phyloP scores from a whole-genome alignment of 2,113 vertebrate genomes.

The Dromaius novaehollandiae region DNA sequence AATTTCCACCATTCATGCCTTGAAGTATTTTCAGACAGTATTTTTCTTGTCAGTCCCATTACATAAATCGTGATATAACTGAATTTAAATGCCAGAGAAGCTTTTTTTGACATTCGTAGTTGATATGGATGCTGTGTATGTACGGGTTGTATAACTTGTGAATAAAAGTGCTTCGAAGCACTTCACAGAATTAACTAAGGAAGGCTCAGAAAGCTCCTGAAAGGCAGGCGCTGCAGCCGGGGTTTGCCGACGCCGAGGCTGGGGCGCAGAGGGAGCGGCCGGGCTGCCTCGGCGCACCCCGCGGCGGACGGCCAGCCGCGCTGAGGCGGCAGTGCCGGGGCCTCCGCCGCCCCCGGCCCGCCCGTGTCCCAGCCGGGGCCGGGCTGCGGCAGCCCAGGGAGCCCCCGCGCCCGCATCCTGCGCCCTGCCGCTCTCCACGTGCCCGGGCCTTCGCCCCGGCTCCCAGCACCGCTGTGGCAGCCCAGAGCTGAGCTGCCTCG shows the following conservation, averaged over 20 bases:
- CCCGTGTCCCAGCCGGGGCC: too few relatives aligned
- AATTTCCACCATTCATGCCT: background rate
- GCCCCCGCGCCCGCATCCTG: background rate
- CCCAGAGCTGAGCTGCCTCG: too few relatives aligned
- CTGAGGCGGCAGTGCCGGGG: too few relatives aligned
- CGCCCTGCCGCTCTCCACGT: fast-evolving
- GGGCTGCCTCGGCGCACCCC: too few relatives aligned
- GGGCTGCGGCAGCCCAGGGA: background rate
- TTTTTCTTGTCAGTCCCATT: background rate
- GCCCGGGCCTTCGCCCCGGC: background rate
- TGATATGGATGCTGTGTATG: background rate
- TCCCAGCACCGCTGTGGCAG: background rate
- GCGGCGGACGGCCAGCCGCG: too few relatives aligned
- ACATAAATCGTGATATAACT: background rate
- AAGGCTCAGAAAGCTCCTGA: background rate
- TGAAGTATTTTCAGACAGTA: background rate
- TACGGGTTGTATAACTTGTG: background rate
- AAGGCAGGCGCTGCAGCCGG: background rate
- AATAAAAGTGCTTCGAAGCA: background rate
- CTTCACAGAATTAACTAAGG: background rate
- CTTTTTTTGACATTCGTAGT: background rate
- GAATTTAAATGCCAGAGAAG: background rate
- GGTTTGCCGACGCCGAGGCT: background rate
- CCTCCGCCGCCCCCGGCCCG: too few relatives aligned
- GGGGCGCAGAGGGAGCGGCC: fast-evolving